phyloP scores from a whole-genome alignment of 2,797 vertebrate species.

The Platalea minor region DNA sequence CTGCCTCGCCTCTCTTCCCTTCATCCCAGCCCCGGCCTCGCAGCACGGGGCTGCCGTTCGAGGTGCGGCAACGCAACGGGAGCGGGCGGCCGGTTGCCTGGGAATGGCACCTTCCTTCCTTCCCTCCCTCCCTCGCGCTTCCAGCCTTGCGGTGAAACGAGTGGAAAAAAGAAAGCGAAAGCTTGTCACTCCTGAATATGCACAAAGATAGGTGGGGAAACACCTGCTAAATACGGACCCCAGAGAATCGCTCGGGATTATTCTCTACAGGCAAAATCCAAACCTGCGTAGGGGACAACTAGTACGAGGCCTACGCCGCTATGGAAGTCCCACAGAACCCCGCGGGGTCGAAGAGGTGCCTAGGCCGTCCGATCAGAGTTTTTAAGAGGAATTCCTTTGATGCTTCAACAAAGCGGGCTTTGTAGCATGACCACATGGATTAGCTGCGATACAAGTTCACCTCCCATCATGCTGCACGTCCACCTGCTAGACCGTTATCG shows the following conservation, averaged over 20 bases:
- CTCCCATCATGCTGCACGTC: neutral
- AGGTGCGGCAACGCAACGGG: neutral
- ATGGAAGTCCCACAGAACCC: neutral
- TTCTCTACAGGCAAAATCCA: slow-evolving; percentile 30
- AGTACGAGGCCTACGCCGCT: neutral
- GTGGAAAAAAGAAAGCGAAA: slow-evolving; percentile 30
- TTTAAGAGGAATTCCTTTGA: slow-evolving; percentile 23
- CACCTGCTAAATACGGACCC: slow-evolving; percentile 24
- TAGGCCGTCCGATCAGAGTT: neutral
- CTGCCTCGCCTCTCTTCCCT: neutral
- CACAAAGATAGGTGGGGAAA: slow-evolving; percentile 41
- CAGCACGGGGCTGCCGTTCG: neutral
- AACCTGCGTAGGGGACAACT: neutral
- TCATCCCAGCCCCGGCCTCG: neutral
- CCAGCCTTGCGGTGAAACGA: slow-evolving; percentile 18
- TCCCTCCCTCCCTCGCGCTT: neutral
- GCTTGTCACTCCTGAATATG: slow-evolving; percentile 32
- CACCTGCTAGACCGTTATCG: neutral
- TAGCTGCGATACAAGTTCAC: neutral
- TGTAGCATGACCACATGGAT: neutral
- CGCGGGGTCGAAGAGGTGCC: neutral
- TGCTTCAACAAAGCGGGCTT: slow-evolving; percentile 25
- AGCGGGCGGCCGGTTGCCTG: neutral
- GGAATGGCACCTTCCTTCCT: neutral
- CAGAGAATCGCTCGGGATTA: neutral